Conservation (phyloP, 2,113 vertebrate genomes). For the Corythornis vintsioides region DNA sequence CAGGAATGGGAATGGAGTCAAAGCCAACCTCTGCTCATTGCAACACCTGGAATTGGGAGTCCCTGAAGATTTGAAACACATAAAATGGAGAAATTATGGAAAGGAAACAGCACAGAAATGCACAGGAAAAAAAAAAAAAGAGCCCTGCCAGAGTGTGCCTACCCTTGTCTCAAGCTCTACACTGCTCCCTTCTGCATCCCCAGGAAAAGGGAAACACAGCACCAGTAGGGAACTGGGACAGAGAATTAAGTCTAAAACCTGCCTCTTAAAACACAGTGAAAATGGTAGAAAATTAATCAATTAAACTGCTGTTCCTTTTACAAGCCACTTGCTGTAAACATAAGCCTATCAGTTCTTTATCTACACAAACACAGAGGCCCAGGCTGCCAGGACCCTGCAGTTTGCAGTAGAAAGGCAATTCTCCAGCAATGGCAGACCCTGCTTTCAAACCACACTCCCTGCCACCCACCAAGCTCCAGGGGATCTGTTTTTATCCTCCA, state of each 20-base stretch:
- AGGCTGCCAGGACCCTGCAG: accelerated
- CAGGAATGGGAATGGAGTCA: background rate
- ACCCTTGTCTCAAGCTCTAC: background rate
- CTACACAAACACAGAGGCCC: background rate
- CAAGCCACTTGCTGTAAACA: background rate
- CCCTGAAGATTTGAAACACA: background rate
- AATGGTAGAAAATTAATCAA: background rate
- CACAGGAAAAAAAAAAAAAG: background rate
- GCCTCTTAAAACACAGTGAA: background rate
- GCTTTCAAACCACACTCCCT: background rate
- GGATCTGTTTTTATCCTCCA: background rate
- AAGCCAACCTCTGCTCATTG: background rate
- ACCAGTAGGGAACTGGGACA: background rate
- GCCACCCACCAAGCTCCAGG: background rate
- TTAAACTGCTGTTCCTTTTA: background rate
- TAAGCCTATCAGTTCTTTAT: background rate
- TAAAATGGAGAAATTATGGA: background rate
- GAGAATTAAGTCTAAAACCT: background rate
- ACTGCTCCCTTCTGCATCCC: background rate
- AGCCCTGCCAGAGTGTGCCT: background rate
- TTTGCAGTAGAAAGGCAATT: background rate
- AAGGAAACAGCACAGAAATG: background rate
- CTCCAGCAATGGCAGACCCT: background rate
- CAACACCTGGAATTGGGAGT: background rate
- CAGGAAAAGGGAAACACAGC: background rate